Evolutionary conservation across 35 echinoderm and acorn worm genomes (phyloP).

Genomic region (Apostichopus japonicus): DNA sequence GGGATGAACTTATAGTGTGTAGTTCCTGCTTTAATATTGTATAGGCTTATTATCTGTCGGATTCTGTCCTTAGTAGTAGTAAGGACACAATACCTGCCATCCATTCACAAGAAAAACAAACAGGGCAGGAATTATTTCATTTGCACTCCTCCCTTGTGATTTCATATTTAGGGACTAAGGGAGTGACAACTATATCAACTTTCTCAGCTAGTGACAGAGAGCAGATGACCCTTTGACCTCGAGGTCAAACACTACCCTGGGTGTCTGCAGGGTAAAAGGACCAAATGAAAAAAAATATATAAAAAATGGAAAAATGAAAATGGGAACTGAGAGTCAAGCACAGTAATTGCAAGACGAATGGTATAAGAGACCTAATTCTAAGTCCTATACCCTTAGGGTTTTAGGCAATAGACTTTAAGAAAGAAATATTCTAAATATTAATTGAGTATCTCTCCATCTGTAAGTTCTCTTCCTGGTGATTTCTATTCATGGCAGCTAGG

Average conservation of each 20-base stretch:
- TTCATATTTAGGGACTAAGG: background rate
- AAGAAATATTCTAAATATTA: no score
- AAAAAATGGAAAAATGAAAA: background rate
- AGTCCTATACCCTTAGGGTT: constrained; percentile 17
- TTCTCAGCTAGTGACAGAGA: constrained; percentile 23
- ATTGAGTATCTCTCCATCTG: no score
- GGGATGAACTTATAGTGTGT: background rate
- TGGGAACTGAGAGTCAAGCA: background rate
- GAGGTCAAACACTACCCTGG: constrained; percentile 44
- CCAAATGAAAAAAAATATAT: constrained; percentile 1
- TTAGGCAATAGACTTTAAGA: background rate
- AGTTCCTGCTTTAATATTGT: background rate
- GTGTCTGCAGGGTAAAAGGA: background rate
- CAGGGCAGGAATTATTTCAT: constrained; percentile 44
- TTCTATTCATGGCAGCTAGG: no score
- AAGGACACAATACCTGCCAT: background rate
- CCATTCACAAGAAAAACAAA: constrained; percentile 49
- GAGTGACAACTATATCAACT: constrained; percentile 44
- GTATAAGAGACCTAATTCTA: no score
- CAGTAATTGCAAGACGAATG: no score
- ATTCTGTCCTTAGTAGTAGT: background rate
- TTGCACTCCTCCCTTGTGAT: constrained; percentile 35
- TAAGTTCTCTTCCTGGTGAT: no score
- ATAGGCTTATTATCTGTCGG: background rate
- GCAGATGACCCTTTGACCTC: constrained; percentile 28